Evolutionary conservation across 2,113 vertebrate genomes (phyloP).

Genomic region (Herpetotheres cachinnans): DNA sequence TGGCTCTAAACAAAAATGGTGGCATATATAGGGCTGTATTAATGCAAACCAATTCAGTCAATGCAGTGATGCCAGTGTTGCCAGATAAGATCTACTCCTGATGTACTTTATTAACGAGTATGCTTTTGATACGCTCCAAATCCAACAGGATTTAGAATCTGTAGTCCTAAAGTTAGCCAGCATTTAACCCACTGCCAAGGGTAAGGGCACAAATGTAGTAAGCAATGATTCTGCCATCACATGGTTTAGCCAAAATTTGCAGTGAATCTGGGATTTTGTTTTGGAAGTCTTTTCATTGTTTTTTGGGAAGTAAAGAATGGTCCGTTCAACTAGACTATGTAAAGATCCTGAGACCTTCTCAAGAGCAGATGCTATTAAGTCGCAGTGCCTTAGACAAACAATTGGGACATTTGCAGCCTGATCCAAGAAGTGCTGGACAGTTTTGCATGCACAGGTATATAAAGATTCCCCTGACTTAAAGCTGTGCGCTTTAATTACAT

Average conservation of each 20-base stretch:
- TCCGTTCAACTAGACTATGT: neutral
- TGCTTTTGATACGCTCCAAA: neutral
- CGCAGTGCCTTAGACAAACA: neutral
- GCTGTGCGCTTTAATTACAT: neutral
- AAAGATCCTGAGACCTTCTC: neutral
- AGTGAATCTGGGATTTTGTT: neutral
- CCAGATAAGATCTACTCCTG: neutral
- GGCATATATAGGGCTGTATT: neutral
- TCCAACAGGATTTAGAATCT: neutral
- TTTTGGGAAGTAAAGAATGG: neutral
- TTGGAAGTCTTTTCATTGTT: neutral
- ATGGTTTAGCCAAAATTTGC: neutral
- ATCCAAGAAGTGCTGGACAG: neutral
- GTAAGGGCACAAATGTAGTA: neutral
- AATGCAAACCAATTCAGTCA: neutral
- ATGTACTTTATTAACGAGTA: neutral
- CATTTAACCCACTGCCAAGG: neutral
- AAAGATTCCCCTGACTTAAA: neutral
- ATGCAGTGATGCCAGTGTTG: neutral
- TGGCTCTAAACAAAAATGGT: neutral
- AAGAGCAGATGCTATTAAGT: neutral
- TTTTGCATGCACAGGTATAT: neutral
- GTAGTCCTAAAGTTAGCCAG: neutral
- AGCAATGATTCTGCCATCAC: neutral
- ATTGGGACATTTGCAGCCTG: neutral